These are phyloP conservation scores for Oreochromis aureus DNA, from an alignment of 2,113 vertebrate species.

Conservation along the genomic window DNA sequence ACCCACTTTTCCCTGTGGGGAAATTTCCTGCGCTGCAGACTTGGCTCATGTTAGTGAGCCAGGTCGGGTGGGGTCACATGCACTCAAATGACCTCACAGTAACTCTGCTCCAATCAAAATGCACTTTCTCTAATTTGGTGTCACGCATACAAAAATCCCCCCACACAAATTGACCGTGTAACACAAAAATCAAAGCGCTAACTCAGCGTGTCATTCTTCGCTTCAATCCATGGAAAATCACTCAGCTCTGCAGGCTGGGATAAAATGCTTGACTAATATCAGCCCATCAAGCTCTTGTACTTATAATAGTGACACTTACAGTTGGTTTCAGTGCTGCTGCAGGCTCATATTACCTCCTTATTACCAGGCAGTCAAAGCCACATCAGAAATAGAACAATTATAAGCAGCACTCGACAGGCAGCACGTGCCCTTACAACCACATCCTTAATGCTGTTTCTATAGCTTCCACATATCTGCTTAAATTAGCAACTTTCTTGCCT, in stretches of 20 bases:
- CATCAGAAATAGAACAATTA: conserved; percentile 28
- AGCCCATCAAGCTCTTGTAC: not conserved
- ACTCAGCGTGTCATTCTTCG: not conserved
- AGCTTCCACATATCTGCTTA: not conserved
- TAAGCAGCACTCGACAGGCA: not conserved
- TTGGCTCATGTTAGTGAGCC: not conserved
- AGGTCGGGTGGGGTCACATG: not conserved
- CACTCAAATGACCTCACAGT: not conserved
- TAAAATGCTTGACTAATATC: not conserved
- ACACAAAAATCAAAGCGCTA: not conserved
- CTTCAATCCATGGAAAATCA: not conserved
- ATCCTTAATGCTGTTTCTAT: not conserved
- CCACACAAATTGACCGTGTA: not conserved
- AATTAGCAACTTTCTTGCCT: not conserved
- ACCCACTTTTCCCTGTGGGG: not conserved
- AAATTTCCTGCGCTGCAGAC: not conserved
- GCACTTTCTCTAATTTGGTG: not conserved
- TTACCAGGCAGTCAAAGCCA: not conserved
- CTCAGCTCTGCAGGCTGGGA: not conserved
- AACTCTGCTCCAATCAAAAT: not conserved
- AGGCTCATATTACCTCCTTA: not conserved
- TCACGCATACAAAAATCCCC: not conserved
- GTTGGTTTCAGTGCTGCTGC: not conserved
- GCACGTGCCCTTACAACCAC: not conserved
- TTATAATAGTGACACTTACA: conserved; percentile 29